Base-by-base conservation (phyloP, 2,888 invertebrate genomes). In the Electrophaes corylata region DNA sequence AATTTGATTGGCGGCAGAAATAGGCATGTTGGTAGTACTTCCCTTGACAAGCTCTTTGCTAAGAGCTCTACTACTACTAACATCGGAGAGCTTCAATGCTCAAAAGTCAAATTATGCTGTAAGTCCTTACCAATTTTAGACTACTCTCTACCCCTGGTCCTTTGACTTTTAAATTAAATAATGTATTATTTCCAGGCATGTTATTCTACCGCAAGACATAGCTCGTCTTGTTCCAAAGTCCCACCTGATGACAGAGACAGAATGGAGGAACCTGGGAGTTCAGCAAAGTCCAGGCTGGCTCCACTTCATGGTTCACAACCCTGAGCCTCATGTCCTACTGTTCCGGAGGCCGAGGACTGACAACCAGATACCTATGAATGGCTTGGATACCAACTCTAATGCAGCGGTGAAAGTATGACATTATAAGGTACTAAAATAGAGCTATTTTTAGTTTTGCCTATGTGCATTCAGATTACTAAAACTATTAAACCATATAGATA, bases 191-290 rank as follows among this genome's bases (percentile, higher is more conserved):
- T 86, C 8, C 78, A 97, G 98, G 69, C 98, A 98, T 89, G 98
- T 98, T 0, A 96, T 98, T 75, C 85, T 98, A 29, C 98, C 98
- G 1, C 93, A 94, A 14, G 97, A 98, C 64, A 89, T 98, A 39
- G 96, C 97, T 0, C 95, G 95, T 65, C 88, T 95, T 49, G 97
- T 98, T 0, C 98, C 98, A 0, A 96, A 96, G 78, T 95, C 95
- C 0, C 98, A 98, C 78, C 89, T 98, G 45, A 97, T 98, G 97
- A 96, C 97, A 0, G 98, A 98, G 88, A 95, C 96, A 0, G 98
- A 98, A 85, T 98, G 98, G 98, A 93, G 98, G 60, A 96, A 97
- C 84, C 93, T 98, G 1, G 98, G 98, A 0, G 97, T 98, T 0
- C 98, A 98, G 79, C 98, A 98, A 82, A 97, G 97, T 78, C 97